These are phyloP conservation scores for Aspidapion aeneum DNA, from an alignment of 2,888 invertebrate species.

Conservation along the genomic window DNA sequence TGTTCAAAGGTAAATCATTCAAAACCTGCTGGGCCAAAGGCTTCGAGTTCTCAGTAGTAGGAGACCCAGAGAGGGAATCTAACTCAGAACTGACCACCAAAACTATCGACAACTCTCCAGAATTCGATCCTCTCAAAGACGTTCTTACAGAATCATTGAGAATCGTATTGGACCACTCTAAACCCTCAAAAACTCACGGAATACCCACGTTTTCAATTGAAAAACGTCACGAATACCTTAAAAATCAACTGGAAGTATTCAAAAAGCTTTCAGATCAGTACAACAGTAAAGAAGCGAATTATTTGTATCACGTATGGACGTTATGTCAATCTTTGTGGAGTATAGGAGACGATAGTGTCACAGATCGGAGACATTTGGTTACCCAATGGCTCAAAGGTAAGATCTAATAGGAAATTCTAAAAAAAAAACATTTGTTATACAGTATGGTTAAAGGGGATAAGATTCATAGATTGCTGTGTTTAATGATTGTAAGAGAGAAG, in stretches of 20 bases:
- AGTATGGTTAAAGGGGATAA: too few relatives aligned
- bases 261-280: conserved; percentile 27
- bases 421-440: too few relatives aligned
- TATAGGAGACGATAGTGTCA: conserved; percentile 58
- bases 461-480: too few relatives aligned
- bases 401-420: too few relatives aligned
- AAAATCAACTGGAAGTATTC: conserved; percentile 34
- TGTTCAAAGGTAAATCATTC: conserved; percentile 62
- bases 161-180: conserved; percentile 34
- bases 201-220: conserved; percentile 38
- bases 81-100: conserved; percentile 26
- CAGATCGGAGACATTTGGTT: conserved; percentile 31
- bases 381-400: conserved; percentile 33
- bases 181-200: too few relatives aligned
- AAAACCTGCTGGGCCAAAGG: conserved; percentile 74
- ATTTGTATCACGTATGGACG: conserved; percentile 63
- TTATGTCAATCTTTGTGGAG: conserved; percentile 86
- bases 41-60: conserved; percentile 47
- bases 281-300: conserved; percentile 41
- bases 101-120: conserved; percentile 16
- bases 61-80: conserved; percentile 20
- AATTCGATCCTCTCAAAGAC: conserved; percentile 27
- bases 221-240: conserved; percentile 29
- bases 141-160: conserved; percentile 31
- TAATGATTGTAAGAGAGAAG: too few relatives aligned